Conservation (phyloP, 2,797 vertebrate genomes). For the Furcifer pardalis region DNA sequence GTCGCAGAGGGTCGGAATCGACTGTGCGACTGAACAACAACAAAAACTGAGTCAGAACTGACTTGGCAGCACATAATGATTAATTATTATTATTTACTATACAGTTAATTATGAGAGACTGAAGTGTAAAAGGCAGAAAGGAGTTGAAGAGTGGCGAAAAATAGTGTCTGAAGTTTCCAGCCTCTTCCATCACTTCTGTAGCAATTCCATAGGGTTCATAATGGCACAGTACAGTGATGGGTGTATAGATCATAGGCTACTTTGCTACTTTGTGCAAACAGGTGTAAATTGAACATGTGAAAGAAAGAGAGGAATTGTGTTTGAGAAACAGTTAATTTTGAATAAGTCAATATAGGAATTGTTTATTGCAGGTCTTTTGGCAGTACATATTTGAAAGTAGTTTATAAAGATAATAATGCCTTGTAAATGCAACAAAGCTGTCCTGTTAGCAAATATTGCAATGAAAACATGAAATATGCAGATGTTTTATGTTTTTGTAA, state of each 20-base stretch:
- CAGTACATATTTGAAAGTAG: constrained; percentile 48
- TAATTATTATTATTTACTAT: too few relatives aligned
- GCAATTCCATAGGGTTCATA: background rate
- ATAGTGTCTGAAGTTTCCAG: background rate
- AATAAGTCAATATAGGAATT: constrained; percentile 35
- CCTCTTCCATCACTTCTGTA: background rate
- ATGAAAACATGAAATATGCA: background rate
- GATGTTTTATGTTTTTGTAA: rapidly evolving
- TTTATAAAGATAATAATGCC: constrained; percentile 44
- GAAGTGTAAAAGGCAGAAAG: background rate
- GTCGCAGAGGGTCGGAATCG: too few relatives aligned
- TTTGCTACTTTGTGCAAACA: background rate
- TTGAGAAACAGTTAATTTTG: background rate
- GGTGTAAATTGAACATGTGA: constrained; percentile 3
- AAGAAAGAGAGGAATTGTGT: background rate
- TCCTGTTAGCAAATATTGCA: background rate
- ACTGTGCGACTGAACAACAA: too few relatives aligned
- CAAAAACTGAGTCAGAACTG: too few relatives aligned
- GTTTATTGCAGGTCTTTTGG: constrained; percentile 32
- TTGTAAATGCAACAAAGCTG: constrained; percentile 14
- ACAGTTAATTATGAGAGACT: too few relatives aligned
- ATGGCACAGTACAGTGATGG: too few relatives aligned
- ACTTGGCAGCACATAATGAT: too few relatives aligned
- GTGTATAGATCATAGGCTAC: background rate
- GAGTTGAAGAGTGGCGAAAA: too few relatives aligned